Percentiles rank a stretch among this genome's conserved stretches.
These are phyloP conservation scores for Penaeus monodon DNA, from an alignment of 2,888 invertebrate genomes.

Conservation along the genomic window DNA sequence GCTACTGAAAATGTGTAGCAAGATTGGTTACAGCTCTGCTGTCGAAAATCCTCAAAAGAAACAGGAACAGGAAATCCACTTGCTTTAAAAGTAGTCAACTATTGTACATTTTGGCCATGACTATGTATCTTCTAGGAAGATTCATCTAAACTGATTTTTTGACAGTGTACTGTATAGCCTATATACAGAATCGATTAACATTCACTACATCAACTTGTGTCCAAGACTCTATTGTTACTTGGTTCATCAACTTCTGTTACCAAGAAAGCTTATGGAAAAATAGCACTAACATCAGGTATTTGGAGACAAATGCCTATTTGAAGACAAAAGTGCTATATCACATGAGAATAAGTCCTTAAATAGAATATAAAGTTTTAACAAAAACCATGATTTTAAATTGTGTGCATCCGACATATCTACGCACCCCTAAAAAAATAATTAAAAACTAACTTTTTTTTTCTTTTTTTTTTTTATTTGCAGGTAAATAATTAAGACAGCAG, in stretches of 20 bases:
- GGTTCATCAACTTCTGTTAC: slow-evolving; percentile 2
- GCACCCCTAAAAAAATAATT: too few species aligned
- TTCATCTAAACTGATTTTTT: slow-evolving; percentile 1
- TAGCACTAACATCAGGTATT: not conserved
- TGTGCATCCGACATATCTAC: too few species aligned
- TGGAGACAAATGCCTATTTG: too few species aligned
- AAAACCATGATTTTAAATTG: too few species aligned
- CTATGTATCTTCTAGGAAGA: slow-evolving; percentile 23
- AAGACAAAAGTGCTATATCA: too few species aligned
- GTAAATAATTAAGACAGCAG: too few species aligned
- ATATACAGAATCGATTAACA: slow-evolving; percentile 16
- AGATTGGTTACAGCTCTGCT: slow-evolving; percentile 10
- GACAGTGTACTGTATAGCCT: slow-evolving; percentile 15
- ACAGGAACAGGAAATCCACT: not conserved
- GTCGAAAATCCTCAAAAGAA: slow-evolving; percentile 7
- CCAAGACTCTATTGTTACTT: slow-evolving; percentile 9
- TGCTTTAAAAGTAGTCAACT: not conserved
- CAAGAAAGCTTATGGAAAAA: not conserved
- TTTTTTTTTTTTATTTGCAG: too few species aligned
- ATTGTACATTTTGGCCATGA: slow-evolving; percentile 15
- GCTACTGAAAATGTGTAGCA: slow-evolving; percentile 14
- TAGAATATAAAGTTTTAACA: too few species aligned
- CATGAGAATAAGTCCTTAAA: too few species aligned
- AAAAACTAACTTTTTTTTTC: too few species aligned
- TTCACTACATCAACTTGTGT: slow-evolving; percentile 17